Base-by-base conservation (phyloP, 2,113 vertebrate genomes). In the Rhipidura dahli region DNA sequence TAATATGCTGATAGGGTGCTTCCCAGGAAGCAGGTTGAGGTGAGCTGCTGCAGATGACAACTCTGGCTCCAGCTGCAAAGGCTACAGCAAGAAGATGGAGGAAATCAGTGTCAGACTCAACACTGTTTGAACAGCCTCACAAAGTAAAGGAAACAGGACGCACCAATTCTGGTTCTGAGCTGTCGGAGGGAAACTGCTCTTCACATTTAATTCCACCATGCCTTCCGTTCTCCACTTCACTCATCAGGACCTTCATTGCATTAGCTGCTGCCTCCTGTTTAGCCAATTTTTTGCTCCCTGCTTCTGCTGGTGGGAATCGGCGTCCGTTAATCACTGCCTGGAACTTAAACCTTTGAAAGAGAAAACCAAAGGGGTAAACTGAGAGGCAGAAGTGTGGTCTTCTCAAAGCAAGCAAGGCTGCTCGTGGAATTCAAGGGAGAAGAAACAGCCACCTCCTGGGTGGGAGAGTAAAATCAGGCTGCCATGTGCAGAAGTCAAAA, bases 201-300 rank as follows among this genome's bases (percentile, higher is more conserved):
- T 97, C 97, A 0, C 44, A n/a, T 37, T 92, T 42, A 56, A 61
- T 11, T 71, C 96, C 56, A 15, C 98, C 44, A 2, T 96, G 97
- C 61, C 97, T 97, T 64, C 98, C 98, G 6, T 96, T 98, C 70
- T 98, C 98, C 5, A 97, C 98, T 80, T 99, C 99, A 3, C 91
- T 96, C 10, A 98, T 96, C 49, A 99, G 98, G 19, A 99, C 92
- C 18, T 70, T 98, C 94, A 99, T 98, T 2, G 99, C 99, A 2
- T 98, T 98, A 4, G 98, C 98, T 2, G 99, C 99, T 1, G 99
- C 99, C 5, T 99, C 99, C 89, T 99, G 99, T 79, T 99, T 99
- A 4, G 99, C 99, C 3, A 99, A 98, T 64, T 99, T 99, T 95
- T 99, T 99, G 96, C 98, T 99, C 49, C 98, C 98, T 9, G 99